phyloP scores from a whole-genome alignment of 2,888 invertebrate species.

The Spodoptera picta region DNA sequence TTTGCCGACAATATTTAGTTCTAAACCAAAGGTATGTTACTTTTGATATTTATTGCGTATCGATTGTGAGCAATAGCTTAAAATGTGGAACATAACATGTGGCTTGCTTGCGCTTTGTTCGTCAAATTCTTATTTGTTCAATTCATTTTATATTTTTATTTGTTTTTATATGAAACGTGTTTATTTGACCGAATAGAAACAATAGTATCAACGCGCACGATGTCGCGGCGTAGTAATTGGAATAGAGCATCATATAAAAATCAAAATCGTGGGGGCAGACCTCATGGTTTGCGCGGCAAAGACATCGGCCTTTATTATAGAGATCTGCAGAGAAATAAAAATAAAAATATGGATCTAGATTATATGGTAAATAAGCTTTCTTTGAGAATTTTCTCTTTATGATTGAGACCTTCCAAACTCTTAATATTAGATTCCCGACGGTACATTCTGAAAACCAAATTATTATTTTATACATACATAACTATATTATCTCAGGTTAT shows the following conservation, averaged over 20 bases:
- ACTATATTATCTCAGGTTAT: too few species aligned
- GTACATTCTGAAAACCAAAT: too few species aligned
- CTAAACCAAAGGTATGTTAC: too few species aligned
- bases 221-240: conserved; percentile 50
- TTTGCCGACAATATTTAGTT: too few species aligned
- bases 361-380: conserved; percentile 44
- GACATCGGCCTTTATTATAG: conserved; percentile 76
- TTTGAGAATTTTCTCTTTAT: neutral
- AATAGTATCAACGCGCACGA: conserved; percentile 7
- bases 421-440: too few species aligned
- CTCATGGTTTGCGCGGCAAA: conserved; percentile 83
- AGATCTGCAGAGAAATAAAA: conserved; percentile 51
- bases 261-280: conserved; percentile 58
- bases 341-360: conserved; percentile 20
- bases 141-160: neutral
- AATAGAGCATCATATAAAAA: conserved; percentile 26
- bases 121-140: neutral
- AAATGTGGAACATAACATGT: neutral
- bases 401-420: neutral
- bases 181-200: conserved; percentile 8
- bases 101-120: neutral
- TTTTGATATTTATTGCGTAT: too few species aligned
- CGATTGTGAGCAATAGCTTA: neutral
- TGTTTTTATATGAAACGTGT: neutral
- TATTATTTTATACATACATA: too few species aligned